Conservation (phyloP, 1,140 invertebrate species). For the Grapholita molesta region DNA sequence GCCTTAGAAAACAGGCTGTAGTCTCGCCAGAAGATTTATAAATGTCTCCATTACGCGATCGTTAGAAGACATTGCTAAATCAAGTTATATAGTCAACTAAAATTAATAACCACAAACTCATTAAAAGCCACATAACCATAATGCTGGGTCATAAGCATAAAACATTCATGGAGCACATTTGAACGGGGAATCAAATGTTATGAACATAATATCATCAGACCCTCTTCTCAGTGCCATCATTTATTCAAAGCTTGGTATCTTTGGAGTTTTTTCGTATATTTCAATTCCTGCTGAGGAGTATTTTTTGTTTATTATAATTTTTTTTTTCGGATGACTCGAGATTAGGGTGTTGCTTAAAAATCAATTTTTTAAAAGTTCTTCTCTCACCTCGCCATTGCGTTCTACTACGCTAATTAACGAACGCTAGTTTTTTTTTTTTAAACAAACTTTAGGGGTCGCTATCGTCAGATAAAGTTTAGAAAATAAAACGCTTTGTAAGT, state of each 20-base stretch:
- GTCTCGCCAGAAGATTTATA: too few relatives aligned
- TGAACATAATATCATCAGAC: neutral
- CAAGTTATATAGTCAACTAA: too few relatives aligned
- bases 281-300: slow-evolving; percentile 19
- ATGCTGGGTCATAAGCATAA: neutral
- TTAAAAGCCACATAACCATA: neutral
- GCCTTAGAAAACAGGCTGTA: too few relatives aligned
- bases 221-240: neutral
- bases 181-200: neutral
- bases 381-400: too few relatives aligned
- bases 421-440: too few relatives aligned
- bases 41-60: too few relatives aligned
- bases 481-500: too few relatives aligned
- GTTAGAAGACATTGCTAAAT: too few relatives aligned
- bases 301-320: slow-evolving; percentile 42
- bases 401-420: too few relatives aligned
- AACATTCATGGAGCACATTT: neutral
- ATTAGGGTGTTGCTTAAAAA: neutral
- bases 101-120: neutral
- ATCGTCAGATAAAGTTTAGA: too few relatives aligned
- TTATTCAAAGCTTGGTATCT: neutral
- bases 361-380: too few relatives aligned
- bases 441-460: too few relatives aligned
- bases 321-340: slow-evolving; percentile 23
- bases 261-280: neutral